Conservation (phyloP, 1,140 invertebrate species). For the Pogonus chalceus region DNA sequence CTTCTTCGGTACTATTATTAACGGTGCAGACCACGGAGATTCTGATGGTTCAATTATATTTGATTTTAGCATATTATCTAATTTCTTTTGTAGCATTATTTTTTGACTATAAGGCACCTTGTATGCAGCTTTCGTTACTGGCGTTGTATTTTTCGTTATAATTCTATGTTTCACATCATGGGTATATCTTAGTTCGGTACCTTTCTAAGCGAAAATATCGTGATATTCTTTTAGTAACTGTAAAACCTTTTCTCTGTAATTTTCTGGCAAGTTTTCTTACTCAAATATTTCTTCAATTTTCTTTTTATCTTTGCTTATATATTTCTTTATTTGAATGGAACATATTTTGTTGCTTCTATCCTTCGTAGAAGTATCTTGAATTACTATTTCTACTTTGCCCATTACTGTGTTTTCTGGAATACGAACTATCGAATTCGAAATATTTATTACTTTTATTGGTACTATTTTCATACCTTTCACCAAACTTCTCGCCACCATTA, state of each 20-base stretch:
- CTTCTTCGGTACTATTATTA: constrained; percentile 36
- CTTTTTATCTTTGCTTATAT: too few relatives aligned
- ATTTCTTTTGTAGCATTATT: constrained; percentile 15
- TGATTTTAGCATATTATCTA: constrained; percentile 21
- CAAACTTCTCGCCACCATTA: too few relatives aligned
- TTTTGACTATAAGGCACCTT: constrained; percentile 9
- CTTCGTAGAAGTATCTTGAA: too few relatives aligned
- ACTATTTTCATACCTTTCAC: too few relatives aligned
- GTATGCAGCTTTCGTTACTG: constrained; percentile 11
- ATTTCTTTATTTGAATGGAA: too few relatives aligned
- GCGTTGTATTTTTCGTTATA: constrained; percentile 10
- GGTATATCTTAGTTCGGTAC: neutral
- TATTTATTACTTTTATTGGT: too few relatives aligned
- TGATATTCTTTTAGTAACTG: neutral
- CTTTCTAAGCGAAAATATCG: neutral
- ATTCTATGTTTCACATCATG: constrained; percentile 13
- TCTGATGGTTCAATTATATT: constrained; percentile 25
- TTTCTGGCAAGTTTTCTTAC: neutral
- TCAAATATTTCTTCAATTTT: too few relatives aligned
- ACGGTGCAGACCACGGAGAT: constrained; percentile 32
- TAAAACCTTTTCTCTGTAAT: neutral
- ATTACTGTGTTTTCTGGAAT: too few relatives aligned
- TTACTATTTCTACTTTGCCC: too few relatives aligned
- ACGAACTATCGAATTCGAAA: too few relatives aligned
- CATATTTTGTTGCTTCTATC: too few relatives aligned